Evolutionary conservation across 2,797 vertebrate species (phyloP), one percentile per base, ranked within the genome.

Genomic region (Otolemur crassicaudatus): DNA sequence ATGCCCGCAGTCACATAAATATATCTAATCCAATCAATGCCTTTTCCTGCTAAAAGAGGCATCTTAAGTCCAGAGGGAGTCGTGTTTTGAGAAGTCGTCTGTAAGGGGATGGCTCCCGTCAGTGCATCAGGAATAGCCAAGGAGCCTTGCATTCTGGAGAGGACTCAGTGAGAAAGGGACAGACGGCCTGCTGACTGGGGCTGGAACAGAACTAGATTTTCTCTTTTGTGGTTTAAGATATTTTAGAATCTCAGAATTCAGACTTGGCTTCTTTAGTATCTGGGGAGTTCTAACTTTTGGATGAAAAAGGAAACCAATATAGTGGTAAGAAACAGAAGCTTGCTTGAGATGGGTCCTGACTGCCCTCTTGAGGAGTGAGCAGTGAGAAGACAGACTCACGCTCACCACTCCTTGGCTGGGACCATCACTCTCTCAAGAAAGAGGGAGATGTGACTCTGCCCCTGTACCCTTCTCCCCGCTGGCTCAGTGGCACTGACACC

Each of bases 1-100:
- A 98, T 65, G 49, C 97, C 98, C 76, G 17, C 17, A 95, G 86
- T 94, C 97, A 97, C 23, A 2, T 87, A 95, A 95, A 89, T 87
- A 80, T 75, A 94, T 90, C 4, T 7, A 95, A 95, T 65, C 83
- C 19, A 2, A 13, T 56, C 4, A 11, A 46, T 70, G 95, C 89
- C 70, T 46, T 2, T 95, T 60, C 49, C 61, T 3, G 0, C 83
- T 91, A 61, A 83, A 19, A 84, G 79, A 95, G 95, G 96, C 90
- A 85, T 77, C 84, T 92, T 81, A 25, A 40, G 84, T 92, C 93
- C 2, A 9, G 67, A 87, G 91, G 72, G 95, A 83, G 94, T 56
- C 7, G 29, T 40, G 81, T 82, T 94, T 90, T 56, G 80, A 87
- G 93, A 85, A 94, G 77, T 40, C 3, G 19, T 86, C 91, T 95